These are phyloP conservation scores for Neuroterus valhalla DNA, from an alignment of 1,140 invertebrate species.

Conservation along the genomic window DNA sequence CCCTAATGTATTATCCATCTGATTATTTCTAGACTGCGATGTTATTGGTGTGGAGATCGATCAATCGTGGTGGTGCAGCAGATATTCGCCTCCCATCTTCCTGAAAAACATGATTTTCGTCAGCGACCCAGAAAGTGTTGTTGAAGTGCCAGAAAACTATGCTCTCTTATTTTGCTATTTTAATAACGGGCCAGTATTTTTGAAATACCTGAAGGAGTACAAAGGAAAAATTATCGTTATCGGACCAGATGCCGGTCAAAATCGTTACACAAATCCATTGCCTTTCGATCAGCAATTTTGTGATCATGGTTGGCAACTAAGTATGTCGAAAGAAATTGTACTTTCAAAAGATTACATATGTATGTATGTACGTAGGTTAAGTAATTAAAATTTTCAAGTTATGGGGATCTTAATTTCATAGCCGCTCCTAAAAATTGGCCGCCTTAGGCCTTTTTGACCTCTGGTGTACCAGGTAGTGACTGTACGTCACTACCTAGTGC, in stretches of 20 bases:
- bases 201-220: slow-evolving; percentile 79
- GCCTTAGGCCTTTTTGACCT: too few relatives aligned
- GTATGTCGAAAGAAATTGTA: slow-evolving; percentile 63
- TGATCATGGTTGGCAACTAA: slow-evolving; percentile 60
- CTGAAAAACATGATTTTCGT: slow-evolving; percentile 68
- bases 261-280: slow-evolving; percentile 81
- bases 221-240: slow-evolving; percentile 81
- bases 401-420: too few relatives aligned
- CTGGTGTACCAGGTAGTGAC: too few relatives aligned
- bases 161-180: slow-evolving; percentile 86
- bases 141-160: slow-evolving; percentile 63
- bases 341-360: slow-evolving; percentile 75
- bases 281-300: slow-evolving; percentile 77
- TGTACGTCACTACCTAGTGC: too few relatives aligned
- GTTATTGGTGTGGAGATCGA: slow-evolving; percentile 78
- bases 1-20: neutral
- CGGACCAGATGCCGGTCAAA: slow-evolving; percentile 79
- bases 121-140: slow-evolving; percentile 62
- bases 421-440: too few relatives aligned
- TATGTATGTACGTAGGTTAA: slow-evolving; percentile 68
- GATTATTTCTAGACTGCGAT: slow-evolving; percentile 66
- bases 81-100: slow-evolving; percentile 77
- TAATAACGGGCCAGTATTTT: slow-evolving; percentile 81
- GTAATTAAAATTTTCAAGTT: slow-evolving; percentile 33
- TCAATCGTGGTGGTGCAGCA: slow-evolving; percentile 78